Conservation (phyloP, 1,140 invertebrate species). For the Neodiprion fabricii region DNA sequence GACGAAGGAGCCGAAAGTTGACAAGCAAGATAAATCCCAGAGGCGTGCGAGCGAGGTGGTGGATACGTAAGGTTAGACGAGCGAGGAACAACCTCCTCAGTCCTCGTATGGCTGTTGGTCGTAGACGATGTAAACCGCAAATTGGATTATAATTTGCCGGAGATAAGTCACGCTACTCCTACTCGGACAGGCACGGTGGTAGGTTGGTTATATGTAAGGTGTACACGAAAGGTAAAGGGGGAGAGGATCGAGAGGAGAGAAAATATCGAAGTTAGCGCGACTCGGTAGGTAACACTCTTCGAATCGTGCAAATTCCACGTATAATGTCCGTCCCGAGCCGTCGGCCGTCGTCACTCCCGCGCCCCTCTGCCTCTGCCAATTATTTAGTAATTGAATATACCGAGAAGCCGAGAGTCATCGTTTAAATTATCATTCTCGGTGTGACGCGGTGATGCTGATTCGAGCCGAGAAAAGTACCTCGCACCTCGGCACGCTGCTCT, state of each 20-base stretch:
- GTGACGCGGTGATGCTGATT: no score
- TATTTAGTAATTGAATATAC: slow-evolving; percentile 60
- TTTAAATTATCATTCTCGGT: slow-evolving; percentile 57
- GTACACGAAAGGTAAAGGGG: neutral
- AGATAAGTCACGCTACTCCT: slow-evolving; percentile 59
- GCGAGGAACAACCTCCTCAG: slow-evolving; percentile 2
- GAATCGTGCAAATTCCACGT: no score
- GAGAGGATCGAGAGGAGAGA: neutral
- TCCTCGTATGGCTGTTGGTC: neutral
- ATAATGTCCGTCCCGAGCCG: no score
- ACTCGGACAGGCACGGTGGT: slow-evolving; percentile 47
- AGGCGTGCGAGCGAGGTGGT: neutral
- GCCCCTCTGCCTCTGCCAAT: slow-evolving; percentile 46
- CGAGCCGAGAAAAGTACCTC: no score
- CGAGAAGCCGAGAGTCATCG: slow-evolving; percentile 57
- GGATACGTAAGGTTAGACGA: neutral
- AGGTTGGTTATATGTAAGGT: neutral
- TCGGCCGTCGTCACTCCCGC: neutral
- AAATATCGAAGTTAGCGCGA: slow-evolving; percentile 24
- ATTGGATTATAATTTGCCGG: slow-evolving; percentile 61
- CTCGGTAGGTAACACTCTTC: no score
- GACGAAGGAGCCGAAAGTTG: neutral
- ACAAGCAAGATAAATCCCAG: slow-evolving; percentile 1
- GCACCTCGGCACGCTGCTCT: slow-evolving; percentile 17
- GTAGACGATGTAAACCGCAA: slow-evolving; percentile 54